Percentiles rank a stretch among this genome's conserved stretches.
phyloP scores from a whole-genome alignment of 2,797 vertebrate species.

The Argyrosomus regius region DNA sequence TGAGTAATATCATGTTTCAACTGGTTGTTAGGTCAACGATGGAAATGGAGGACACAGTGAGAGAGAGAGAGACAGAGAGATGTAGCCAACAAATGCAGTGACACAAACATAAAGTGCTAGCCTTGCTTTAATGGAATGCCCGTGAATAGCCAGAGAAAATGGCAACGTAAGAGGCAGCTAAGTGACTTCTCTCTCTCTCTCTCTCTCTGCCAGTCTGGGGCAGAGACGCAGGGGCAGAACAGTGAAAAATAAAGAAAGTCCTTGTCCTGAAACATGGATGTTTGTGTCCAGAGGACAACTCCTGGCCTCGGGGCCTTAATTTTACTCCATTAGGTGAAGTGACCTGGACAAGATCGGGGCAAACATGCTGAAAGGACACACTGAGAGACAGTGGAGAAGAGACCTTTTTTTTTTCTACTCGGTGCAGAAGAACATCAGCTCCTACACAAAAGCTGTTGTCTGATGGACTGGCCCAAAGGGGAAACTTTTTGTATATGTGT shows the following conservation, averaged over 20 bases:
- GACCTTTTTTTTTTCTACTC: slow-evolving; percentile 45
- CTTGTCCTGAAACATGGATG: slow-evolving; percentile 58
- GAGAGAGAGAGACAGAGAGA: not conserved
- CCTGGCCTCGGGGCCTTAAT: slow-evolving; percentile 60
- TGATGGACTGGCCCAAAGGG: slow-evolving; percentile 55
- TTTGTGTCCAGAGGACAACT: slow-evolving; percentile 58
- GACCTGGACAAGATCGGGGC: slow-evolving; percentile 79
- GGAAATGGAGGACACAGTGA: slow-evolving; percentile 30
- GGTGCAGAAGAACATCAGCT: slow-evolving; percentile 36
- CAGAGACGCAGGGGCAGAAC: slow-evolving; percentile 40
- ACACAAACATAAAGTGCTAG: slow-evolving; percentile 75
- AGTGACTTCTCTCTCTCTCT: slow-evolving; percentile 69
- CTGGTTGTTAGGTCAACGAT: slow-evolving; percentile 37
- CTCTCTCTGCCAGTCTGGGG: slow-evolving; percentile 52
- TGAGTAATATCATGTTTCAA: slow-evolving; percentile 32
- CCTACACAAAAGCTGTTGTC: slow-evolving; percentile 37
- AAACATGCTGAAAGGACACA: slow-evolving; percentile 72
- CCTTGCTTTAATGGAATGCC: slow-evolving; percentile 72
- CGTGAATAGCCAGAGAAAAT: slow-evolving; percentile 78
- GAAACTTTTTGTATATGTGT: slow-evolving; percentile 39
- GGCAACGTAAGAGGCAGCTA: slow-evolving; percentile 75
- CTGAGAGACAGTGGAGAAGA: slow-evolving; percentile 60
- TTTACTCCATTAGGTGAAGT: slow-evolving; percentile 73
- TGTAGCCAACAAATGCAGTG: slow-evolving; percentile 60
- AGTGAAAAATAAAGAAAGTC: slow-evolving; percentile 56